Percentiles rank a stretch among this genome's conserved stretches.
These are phyloP conservation scores for Conchocele bisecta DNA, from an alignment of 2,888 invertebrate species.

Conservation along the genomic window DNA sequence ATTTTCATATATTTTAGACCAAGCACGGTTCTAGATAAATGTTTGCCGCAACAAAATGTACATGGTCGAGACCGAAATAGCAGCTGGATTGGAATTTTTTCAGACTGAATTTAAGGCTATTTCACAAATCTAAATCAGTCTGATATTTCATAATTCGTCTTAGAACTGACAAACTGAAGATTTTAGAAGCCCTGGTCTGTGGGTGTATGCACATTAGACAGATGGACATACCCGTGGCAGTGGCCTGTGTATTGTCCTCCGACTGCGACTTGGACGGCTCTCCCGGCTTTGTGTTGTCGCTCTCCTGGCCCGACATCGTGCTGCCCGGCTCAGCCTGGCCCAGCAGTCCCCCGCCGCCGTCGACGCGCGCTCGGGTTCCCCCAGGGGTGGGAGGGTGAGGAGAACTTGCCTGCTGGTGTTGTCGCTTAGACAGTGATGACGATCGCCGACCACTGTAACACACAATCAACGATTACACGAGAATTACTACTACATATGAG, in stretches of 20 bases:
- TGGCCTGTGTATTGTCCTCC: conserved; percentile 43
- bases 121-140: too few species aligned
- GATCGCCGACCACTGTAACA: conserved; percentile 76
- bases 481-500: too few species aligned
- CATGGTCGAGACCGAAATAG: too few species aligned
- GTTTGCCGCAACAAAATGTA: too few species aligned
- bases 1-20: too few species aligned
- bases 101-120: too few species aligned
- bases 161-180: too few species aligned
- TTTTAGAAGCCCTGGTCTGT: too few species aligned
- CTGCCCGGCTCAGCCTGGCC: conserved; percentile 55
- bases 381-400: conserved; percentile 32
- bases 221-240: conserved; percentile 40
- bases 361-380: conserved; percentile 9
- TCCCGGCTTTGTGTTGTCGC: conserved; percentile 54
- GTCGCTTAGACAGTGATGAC: conserved; percentile 77
- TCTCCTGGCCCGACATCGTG: conserved; percentile 69
- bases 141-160: too few species aligned
- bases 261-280: conserved; percentile 46
- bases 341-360: conserved; percentile 39
- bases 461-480: too few species aligned
- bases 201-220: neutral
- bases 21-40: too few species aligned
- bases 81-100: too few species aligned
- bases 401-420: conserved; percentile 32